Evolutionary conservation across 2,113 vertebrate genomes (phyloP).

Genomic region (Plestiodon gilberti): DNA sequence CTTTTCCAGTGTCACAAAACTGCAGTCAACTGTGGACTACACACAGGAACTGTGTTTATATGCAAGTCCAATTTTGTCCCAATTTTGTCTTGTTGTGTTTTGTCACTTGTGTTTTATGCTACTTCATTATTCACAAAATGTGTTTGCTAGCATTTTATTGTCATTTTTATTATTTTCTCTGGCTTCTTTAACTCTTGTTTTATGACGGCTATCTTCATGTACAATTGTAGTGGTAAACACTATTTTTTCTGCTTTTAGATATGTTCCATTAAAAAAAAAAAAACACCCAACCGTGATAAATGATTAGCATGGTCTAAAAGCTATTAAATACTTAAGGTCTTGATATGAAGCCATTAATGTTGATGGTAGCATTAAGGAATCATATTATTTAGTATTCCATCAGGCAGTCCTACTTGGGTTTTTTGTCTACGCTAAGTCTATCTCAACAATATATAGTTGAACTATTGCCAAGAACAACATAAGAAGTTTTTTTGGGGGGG

Average conservation of each 20-base stretch:
- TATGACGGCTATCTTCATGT: conserved; percentile 76
- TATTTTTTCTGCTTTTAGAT: conserved; percentile 44
- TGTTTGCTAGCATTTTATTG: conserved; percentile 48
- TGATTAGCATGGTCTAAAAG: conserved; percentile 54
- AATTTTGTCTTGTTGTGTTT: background rate
- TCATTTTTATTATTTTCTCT: conserved; percentile 56
- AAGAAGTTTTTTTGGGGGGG: background rate
- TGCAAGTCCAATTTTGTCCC: background rate
- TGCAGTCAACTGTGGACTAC: too few species aligned
- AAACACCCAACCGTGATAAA: background rate
- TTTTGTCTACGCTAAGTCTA: conserved; percentile 38
- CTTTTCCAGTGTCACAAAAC: background rate
- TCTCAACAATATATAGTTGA: conserved; percentile 31
- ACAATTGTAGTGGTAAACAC: conserved; percentile 75
- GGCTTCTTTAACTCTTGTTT: conserved; percentile 73
- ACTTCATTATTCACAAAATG: conserved; percentile 47
- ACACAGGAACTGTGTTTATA: background rate
- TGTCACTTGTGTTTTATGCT: conserved; percentile 24
- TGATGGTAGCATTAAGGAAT: conserved; percentile 64
- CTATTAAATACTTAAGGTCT: conserved; percentile 57
- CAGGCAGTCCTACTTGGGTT: conserved; percentile 37
- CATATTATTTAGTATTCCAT: conserved; percentile 54
- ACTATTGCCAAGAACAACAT: background rate
- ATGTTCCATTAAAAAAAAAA: conserved; percentile 12
- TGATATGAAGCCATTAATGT: conserved; percentile 57